Evolutionary conservation across 2,888 invertebrate genomes (phyloP).

Genomic region (Eilema caniola): DNA sequence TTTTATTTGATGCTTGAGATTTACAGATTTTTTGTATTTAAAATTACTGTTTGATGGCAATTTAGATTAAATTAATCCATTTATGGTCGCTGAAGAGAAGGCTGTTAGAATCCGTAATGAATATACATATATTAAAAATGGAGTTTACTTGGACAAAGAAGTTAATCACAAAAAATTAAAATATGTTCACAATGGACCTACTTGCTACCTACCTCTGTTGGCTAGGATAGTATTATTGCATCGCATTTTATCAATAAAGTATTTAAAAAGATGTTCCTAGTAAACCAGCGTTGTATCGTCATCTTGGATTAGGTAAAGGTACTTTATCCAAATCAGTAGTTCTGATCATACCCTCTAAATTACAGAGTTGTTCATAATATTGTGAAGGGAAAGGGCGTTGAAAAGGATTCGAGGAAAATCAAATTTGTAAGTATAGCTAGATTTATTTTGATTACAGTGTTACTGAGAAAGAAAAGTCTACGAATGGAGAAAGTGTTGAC

Average conservation of each 20-base stretch:
- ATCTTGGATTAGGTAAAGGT: background rate
- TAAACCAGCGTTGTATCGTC: slow-evolving; percentile 10
- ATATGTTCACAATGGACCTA: no score
- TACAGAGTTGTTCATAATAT: slow-evolving; percentile 67
- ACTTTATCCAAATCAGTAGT: background rate
- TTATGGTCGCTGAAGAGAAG: no score
- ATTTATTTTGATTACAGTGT: slow-evolving; percentile 51
- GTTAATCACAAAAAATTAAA: no score
- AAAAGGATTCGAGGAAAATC: slow-evolving; percentile 34
- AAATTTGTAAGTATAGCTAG: slow-evolving; percentile 64
- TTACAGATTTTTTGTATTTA: no score
- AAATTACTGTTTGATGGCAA: no score
- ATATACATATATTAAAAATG: no score
- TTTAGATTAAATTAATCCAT: no score
- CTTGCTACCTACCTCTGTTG: background rate
- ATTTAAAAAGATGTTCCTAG: background rate
- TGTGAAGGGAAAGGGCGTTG: slow-evolving; percentile 54
- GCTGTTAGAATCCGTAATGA: no score
- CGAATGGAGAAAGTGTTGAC: slow-evolving; percentile 61
- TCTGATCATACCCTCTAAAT: slow-evolving; percentile 31
- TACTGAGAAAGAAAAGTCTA: slow-evolving; percentile 53
- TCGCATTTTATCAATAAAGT: background rate
- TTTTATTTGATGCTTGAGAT: no score
- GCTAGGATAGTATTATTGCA: background rate
- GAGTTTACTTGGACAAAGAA: no score